Base-by-base conservation (phyloP, 53 echinoderm and acorn worm genomes). In the Mesocentrotus franciscanus region DNA sequence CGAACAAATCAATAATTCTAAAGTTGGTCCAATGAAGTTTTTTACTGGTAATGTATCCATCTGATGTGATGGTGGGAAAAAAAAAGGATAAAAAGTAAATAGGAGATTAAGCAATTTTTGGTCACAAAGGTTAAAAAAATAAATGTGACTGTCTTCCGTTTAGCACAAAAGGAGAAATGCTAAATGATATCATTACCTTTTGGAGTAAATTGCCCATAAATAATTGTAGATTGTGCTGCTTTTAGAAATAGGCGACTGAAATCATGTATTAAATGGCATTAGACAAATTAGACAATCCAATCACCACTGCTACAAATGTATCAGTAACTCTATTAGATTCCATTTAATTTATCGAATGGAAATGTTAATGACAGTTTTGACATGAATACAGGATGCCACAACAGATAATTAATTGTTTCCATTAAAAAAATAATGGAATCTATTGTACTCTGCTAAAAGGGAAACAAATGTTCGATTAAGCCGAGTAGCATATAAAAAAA, bases 311-410 rank as follows among this genome's bases (percentile, higher is more conserved):
- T 81, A 49, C 49, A 2, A 49, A 49, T 49, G 4, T 49, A 42
- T 81, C 15, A 81, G 39, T 33, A 81, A 81, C 42, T 36, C 42
- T 9, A 81, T 81, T 18, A 81, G 20, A 42, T 81, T 81, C 81
- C 36, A 42, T 36, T 30, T 1, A 29, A 72, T 29, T 7, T 29
- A 72, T 87, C n/a, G n/a, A n/a, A 22, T 57, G 29, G 14, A 57
- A 33, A 87, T 58, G 9, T 26, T 27, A 87, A 87, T 29, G 58
- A 87, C 26, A 87, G 27, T 42, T 32, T 42, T 34, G 34, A 87
- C 11, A 57, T 87, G 87, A 87, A 87, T 87, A 87, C 87, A 87
- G 4, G n/a, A 87, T 26, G 87, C 87, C 58, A 87, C 87, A 87
- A 58, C 1, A 58, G 58, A 87, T 87, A 20, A 81, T 81, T 81